Base-by-base conservation (phyloP, 2,113 vertebrate genomes). In the Gymnarchus niloticus region DNA sequence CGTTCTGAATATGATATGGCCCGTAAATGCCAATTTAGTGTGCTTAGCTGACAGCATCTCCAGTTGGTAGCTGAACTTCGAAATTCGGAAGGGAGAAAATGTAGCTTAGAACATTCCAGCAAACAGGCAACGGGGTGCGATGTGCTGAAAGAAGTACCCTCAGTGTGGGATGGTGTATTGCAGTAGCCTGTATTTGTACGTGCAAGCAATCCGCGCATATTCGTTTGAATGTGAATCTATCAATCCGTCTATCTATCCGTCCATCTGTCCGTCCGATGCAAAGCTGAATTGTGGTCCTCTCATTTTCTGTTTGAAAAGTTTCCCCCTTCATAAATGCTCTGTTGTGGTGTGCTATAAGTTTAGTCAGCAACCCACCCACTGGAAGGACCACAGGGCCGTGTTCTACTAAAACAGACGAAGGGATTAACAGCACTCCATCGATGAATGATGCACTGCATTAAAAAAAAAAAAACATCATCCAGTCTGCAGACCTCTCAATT, bases 401-500 rank as follows among this genome's bases (percentile, higher is more conserved):
- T 81, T 81, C 46, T 81, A 12, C n/a, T 44, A 51, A 52, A 81
- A 28, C 78, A 81, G 78, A 81, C 17, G 78, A 51, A 46, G 6
- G 78, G 78, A 81, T 81, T 81, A 81, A 25, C 5, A 2, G 48
- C 44, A 51, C 77, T 49, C 77, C 12, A 52, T 52, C 46, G 41
- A 81, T 81, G 78, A 81, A 59, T 59, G 51, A 51, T 77, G 91
- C 92, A 91, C 90, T 91, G 90, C 92, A 65, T 33, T 65, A 33
- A 65, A 65, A 33, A 93, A 65, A 33, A 93, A 92, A 92, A 89
- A 91, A 90, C 90, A 90, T 92, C 91, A 92, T 90, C 90, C 92
- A 93, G 93, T 93, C 91, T 92, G 89, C 90, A 88, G 87, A 89
- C 87, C 87, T 52, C 90, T 94, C 92, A 93, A 94, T 94, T 94